phyloP scores from a whole-genome alignment of 2,113 vertebrate species.

The Loxodonta africana region DNA sequence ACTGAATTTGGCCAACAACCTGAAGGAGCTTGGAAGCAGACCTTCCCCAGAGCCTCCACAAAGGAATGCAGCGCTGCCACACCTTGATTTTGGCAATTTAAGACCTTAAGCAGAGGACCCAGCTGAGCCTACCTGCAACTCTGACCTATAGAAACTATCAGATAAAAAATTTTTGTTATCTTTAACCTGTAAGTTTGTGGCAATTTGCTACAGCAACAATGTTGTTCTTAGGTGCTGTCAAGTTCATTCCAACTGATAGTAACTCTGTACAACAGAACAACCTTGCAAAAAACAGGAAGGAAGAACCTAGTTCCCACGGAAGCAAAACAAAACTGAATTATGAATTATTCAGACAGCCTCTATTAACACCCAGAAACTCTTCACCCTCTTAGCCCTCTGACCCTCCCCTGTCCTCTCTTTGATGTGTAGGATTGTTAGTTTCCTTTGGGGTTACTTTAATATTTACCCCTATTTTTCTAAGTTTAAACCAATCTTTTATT shows the following conservation, averaged over 20 bases:
- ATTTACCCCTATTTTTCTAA: no score
- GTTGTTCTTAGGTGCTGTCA: no score
- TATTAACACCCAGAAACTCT: neutral
- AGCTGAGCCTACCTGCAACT: neutral
- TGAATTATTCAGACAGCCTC: neutral
- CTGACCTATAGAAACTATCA: neutral
- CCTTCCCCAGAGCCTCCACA: neutral
- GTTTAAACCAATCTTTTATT: no score
- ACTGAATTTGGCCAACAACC: neutral
- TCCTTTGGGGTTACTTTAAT: no score
- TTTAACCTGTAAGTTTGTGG: neutral
- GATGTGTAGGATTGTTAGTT: no score
- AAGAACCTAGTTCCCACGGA: neutral
- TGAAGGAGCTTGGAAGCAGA: neutral
- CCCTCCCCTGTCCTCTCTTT: neutral
- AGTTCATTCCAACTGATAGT: neutral
- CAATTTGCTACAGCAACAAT: neutral
- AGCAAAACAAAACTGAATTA: conserved; percentile 17
- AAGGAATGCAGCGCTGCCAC: neutral
- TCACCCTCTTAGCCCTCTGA: neutral
- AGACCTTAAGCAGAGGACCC: neutral
- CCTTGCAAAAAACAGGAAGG: neutral
- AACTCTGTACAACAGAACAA: neutral
- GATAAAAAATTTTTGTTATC: neutral
- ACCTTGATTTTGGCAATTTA: neutral